Conservation (phyloP, 2,888 invertebrate species). For the Lochmaea crataegi region DNA sequence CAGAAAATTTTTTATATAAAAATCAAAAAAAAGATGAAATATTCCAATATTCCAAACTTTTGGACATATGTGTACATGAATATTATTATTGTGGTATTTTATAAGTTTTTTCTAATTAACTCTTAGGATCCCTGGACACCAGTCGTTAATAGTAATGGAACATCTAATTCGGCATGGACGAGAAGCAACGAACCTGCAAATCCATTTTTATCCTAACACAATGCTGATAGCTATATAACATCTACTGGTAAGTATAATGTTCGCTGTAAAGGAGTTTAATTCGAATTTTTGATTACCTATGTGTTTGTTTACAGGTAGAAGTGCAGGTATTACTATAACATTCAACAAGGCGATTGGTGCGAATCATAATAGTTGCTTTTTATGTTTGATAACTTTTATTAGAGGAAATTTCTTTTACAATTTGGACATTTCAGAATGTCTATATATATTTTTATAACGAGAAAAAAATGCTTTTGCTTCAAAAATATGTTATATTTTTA, state of each 20-base stretch:
- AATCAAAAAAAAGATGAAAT: too few relatives aligned
- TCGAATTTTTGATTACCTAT: neutral
- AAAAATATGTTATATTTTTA: conserved; percentile 22
- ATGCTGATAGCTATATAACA: conserved; percentile 19
- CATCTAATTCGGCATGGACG: conserved; percentile 59
- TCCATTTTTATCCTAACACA: conserved; percentile 74
- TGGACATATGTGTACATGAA: too few relatives aligned
- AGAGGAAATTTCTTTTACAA: conserved; percentile 34
- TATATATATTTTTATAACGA: conserved; percentile 38
- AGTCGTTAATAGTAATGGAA: conserved; percentile 53
- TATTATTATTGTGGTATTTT: too few relatives aligned
- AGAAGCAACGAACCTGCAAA: conserved; percentile 66
- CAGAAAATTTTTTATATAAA: too few relatives aligned
- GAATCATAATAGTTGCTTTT: conserved; percentile 47
- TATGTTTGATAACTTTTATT: conserved; percentile 40
- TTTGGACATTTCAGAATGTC: conserved; percentile 38
- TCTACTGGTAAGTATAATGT: conserved; percentile 32
- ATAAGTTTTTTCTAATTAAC: too few relatives aligned
- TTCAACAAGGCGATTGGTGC: conserved; percentile 41
- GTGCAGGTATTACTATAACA: conserved; percentile 29
- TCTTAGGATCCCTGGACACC: conserved; percentile 64
- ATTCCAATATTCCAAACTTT: too few relatives aligned
- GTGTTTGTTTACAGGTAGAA: conserved; percentile 32
- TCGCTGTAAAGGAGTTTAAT: neutral
- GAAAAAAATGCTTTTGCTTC: conserved; percentile 34